Evolutionary conservation across 2,888 invertebrate species (phyloP), one percentile per base, ranked within the genome.

Genomic region (Phlogophora meticulosa): DNA sequence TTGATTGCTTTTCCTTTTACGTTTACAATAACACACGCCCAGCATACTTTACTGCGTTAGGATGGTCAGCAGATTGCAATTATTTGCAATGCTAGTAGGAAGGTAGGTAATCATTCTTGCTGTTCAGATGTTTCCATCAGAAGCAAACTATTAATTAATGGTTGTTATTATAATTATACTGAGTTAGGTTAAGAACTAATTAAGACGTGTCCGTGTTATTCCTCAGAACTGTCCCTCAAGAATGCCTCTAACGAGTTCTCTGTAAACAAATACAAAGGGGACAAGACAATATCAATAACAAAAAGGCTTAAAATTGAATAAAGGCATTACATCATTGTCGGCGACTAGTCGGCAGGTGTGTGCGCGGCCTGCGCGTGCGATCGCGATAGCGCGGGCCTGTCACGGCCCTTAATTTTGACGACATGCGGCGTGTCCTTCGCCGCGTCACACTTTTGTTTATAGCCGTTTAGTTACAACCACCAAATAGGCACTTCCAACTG

Each of bases 311-410:
- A 70, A 74, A 76, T 67, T 67, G 40, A 69, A 72, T 68, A 79
- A 62, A 72, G 72, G 59, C 61, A 58, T 71, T 66, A 59, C 76
- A 60, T 65, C 49, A 75, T 71, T 73, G 77, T 71, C 65, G 59
- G 57, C 69, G 62, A 72, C 75, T 46, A 42, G 42, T 87, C 78
- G 90, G 89, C 92, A 92, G 92, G 92, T 92, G 93, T 82, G 88
- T 82, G 86, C 80, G 65, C 61, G 53, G 71, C 49, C 68, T 76
- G 83, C 82, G 82, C 83, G 81, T 66, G 76, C 82, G 78, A 78
- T 79, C 76, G 65, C 66, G 88, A 87, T 87, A 87, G 79, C 80
- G 55, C 57, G 36, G 15, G 22, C 24, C 46, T 66, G 72, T 72
- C 72, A 43, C 88, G 90, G 88, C 86, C 83, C 84, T 85, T 87